phyloP scores from a whole-genome alignment of 2,888 invertebrate species.

The Drosophila meridionalis region DNA sequence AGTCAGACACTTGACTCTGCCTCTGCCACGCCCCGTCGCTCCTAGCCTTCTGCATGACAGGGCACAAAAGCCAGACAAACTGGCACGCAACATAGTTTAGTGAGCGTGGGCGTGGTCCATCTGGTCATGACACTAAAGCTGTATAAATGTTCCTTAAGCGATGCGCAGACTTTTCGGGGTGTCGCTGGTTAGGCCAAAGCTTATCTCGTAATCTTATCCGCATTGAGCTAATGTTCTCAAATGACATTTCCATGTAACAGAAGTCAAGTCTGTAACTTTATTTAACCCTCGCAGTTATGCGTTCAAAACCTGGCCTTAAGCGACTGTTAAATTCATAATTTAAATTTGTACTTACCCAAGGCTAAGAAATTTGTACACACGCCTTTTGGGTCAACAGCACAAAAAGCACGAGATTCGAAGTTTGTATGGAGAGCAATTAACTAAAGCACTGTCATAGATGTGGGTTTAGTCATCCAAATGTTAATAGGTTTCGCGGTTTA shows the following conservation, averaged over 20 bases:
- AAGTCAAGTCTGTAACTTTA: background rate
- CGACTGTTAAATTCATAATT: background rate
- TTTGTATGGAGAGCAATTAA: background rate
- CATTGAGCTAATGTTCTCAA: slow-evolving; percentile 14
- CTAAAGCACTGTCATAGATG: too few relatives aligned
- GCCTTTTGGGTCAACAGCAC: background rate
- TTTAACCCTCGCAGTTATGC: background rate
- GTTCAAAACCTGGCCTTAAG: background rate
- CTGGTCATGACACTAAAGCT: slow-evolving; percentile 45
- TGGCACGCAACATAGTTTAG: slow-evolving; percentile 21
- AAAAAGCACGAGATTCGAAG: background rate
- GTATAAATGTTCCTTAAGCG: slow-evolving; percentile 44
- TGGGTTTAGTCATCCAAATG: background rate
- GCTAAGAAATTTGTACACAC: background rate
- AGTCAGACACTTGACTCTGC: slow-evolving; percentile 44
- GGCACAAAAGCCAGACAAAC: slow-evolving; percentile 35
- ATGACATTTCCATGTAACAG: background rate
- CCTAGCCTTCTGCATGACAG: slow-evolving; percentile 31
- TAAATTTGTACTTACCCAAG: background rate
- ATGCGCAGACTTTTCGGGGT: slow-evolving; percentile 20
- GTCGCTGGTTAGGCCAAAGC: slow-evolving; percentile 8
- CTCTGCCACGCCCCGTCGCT: background rate
- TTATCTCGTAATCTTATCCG: slow-evolving; percentile 20
- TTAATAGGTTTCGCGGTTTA: background rate
- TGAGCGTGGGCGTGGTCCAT: slow-evolving; percentile 17